Conservation (phyloP, 2,797 vertebrate genomes). For the Mormyrops boulengeri region DNA sequence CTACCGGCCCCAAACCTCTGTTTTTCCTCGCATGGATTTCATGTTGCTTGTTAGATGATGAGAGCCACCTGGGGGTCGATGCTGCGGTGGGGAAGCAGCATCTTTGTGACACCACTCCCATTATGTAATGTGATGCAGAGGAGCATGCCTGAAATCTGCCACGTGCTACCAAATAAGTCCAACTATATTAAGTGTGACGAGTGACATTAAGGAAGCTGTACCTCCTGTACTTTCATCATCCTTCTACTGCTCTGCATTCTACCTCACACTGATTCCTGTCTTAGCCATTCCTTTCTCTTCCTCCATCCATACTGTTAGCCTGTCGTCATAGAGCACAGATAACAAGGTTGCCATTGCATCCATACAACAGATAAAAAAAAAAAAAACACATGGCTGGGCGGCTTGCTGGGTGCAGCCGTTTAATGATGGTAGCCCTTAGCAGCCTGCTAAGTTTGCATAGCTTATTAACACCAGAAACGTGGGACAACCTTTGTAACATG, state of each 20-base stretch:
- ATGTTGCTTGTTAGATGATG: not conserved
- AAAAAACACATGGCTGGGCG: not conserved
- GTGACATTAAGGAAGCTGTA: not conserved
- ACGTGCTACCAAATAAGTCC: not conserved
- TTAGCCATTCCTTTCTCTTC: not conserved
- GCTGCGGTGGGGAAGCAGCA: not conserved
- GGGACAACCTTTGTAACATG: constrained; percentile 39
- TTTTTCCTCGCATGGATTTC: not conserved
- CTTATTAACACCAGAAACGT: constrained; percentile 44
- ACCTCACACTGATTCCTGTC: not conserved
- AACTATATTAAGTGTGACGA: not conserved
- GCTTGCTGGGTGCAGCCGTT: not conserved
- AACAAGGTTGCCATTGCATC: not conserved
- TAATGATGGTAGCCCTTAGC: constrained; percentile 27
- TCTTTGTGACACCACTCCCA: not conserved
- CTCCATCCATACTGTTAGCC: not conserved
- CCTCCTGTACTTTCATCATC: not conserved
- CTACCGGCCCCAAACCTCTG: not conserved
- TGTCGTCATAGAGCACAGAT: not conserved
- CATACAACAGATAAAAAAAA: constrained; percentile 21
- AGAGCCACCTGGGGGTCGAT: not conserved
- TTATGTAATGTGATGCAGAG: not conserved
- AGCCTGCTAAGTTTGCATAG: constrained; percentile 33
- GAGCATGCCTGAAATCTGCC: not conserved
- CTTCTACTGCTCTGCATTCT: not conserved